Evolutionary conservation across 2,888 invertebrate species (phyloP), one percentile per base, ranked within the genome.

Genomic region (Rhopalosiphum nymphaeae): DNA sequence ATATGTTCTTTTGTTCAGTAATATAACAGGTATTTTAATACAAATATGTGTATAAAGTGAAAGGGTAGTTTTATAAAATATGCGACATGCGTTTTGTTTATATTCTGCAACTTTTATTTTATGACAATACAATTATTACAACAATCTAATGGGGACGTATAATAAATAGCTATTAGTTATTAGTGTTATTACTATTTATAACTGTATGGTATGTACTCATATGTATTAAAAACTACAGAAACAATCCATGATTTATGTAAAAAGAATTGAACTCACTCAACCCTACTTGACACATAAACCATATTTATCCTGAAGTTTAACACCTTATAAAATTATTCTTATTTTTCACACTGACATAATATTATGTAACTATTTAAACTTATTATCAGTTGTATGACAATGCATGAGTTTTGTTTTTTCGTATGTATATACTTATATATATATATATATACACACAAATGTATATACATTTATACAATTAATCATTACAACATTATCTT

Each of bases 101-200:
- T 67, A 25, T n/a, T n/a, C 61, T 36, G 78, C 2, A 46, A 90
- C 49, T 78, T 46, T 36, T 67, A 46, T 57, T 44, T 42, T 26
- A 49, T 46, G 67, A 90, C 46, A 90, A 67, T 90, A 46, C 61
- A 46, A 90, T 90, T 67, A 90, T 61, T 67, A 46, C 90, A n/a
- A 78, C 1, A 78, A n/a, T 44, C 57, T 49, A 46, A 36, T 11
- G 90, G 26, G 36, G 16, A 53, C 49, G 67, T 44, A 49, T 67
- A 90, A 90, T n/a, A 78, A 78, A 78, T 78, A 78, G 36, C 36
- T 49, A 67, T 78, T 46, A n/a, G 26, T 49, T 67, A 67, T 78
- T n/a, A 25, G 5, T 78, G 26, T 49, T 67, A 67, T 78, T n/a
- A 25, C 11, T 78, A 3, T 25, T 25, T 67, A 49, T 10, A 25